Base-by-base conservation (phyloP, 1,140 invertebrate genomes). In the Harpegnathos saltator region DNA sequence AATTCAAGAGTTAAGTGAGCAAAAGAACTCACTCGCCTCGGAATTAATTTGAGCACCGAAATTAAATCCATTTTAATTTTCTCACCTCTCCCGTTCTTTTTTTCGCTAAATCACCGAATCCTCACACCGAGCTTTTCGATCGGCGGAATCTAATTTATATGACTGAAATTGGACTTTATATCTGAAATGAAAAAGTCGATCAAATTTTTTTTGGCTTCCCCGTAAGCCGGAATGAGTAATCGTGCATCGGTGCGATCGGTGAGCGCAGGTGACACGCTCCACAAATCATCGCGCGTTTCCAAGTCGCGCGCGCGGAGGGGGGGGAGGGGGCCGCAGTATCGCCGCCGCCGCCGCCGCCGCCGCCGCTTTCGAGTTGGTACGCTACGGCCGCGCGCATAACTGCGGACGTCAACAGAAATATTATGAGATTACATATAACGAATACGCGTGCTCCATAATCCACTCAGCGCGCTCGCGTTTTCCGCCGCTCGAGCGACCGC, bases 391-490 rank as follows among this genome's bases (percentile, higher is more conserved):
- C 84, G 63, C 66, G 29, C 84, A 50, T 83, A 86, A 85, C 74
- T 68, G 86, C 82, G 48, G 82, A 87, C 86, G 86, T 87, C 86
- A 87, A 87, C 86, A 87, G 85, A 87, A 87, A 87, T 87, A 87
- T 87, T 87, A 87, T 87, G 86, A 87, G 86, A 87, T 87, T 87
- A 87, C 86, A 72, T 84, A 87, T 87, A 87, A 87, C 86, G 86
- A 87, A 87, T 87, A 87, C 82, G 68, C 56, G 69, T 50, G 85
- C 54, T 74, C 85, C 74, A 82, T 85, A 87, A 87, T 87, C 82
- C 85, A 84, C 85, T 87, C 81, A 66, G 82, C 26, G 48, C 58
- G 52, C 56, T 69, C 75, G 85, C 77, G 71, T 84, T 82, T 86
- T 50, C 77, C 66, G 66, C 66, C n/a, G 48, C 63, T 71, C 68